Evolutionary conservation across 1,140 invertebrate species (phyloP), one percentile per base, ranked within the genome.

Genomic region (Epicauta chinensis): DNA sequence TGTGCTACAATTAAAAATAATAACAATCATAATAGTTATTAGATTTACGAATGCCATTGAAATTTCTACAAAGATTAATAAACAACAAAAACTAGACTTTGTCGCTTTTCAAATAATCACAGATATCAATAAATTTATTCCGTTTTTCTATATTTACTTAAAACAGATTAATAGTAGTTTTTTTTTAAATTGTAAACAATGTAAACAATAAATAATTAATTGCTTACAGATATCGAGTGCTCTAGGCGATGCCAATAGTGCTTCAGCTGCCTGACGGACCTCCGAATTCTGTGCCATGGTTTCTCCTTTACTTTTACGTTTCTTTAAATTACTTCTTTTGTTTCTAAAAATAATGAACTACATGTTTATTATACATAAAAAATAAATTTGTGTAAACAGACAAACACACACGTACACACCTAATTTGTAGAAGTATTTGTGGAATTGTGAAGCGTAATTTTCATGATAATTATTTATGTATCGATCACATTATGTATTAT

Each of bases 171-270:
- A 40, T 36, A 49, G 11, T n/a, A 49, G 11, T 46, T 29, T 17
- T 9, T 23, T 23, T 30, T 41, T 51, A 35, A 39, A 34, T 53
- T 15, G 35, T 41, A 41, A 31, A 23, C 12, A 55, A 43, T 37
- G 12, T 35, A n/a, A 40, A 13, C 32, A 30, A 31, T 51, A 29
- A 13, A 42, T 36, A 13, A 42, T 36, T 39, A 51, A 38, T 54
- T 55, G 64, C 65, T 63, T 56, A 66, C 65, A 65, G 34, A 66
- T 55, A 46, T 66, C 63, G 16, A 56, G 11, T 30, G 31, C 23
- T 23, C 23, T 15, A 35, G 29, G 17, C 4, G 56, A 58, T 9
- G 42, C 38, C 12, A 58, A 29, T 3, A 58, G 35, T 4, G 12
- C 32, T 17, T 58, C 56, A 14, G 51, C 56, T 16, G 42, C 56